A percentile compares a stretch with the other conserved stretches of the same genome.
Conservation (phyloP, 2,888 invertebrate species). For the Patella depressa region DNA sequence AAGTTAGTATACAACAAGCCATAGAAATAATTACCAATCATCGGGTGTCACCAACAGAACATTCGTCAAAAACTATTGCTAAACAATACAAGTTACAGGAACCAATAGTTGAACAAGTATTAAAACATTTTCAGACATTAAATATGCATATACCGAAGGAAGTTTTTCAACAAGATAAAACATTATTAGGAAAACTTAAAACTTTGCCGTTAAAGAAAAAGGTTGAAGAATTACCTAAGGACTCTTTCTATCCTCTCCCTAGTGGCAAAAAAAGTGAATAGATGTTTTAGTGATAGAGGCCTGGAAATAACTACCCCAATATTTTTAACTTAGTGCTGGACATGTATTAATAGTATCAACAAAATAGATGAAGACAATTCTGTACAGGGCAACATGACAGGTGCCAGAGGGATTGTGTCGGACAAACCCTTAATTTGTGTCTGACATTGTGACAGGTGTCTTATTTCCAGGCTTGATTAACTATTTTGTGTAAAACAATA, state of each 20-base stretch:
- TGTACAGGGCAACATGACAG: no score
- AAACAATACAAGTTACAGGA: slow-evolving; percentile 79
- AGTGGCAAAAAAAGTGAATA: slow-evolving; percentile 2
- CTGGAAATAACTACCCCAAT: no score
- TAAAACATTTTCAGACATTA: slow-evolving; percentile 80
- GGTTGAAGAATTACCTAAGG: not conserved
- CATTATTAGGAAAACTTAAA: no score
- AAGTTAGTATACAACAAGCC: slow-evolving; percentile 78
- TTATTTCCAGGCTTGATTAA: no score
- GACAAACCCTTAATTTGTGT: no score
- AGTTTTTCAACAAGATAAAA: no score
- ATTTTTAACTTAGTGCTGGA: no score
- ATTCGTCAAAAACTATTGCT: slow-evolving; percentile 78
- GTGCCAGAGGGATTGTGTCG: no score
- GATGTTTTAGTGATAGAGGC: not conserved
- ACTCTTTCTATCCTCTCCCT: not conserved
- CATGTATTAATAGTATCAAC: no score
- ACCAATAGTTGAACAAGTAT: slow-evolving; percentile 77
- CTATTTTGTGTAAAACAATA: no score
- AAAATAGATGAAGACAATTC: no score
- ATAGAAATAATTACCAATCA: slow-evolving; percentile 80
- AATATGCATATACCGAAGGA: slow-evolving; percentile 77
- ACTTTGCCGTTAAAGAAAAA: not conserved
- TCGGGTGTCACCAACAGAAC: slow-evolving; percentile 76
- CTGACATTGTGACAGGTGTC: no score